Conservation (phyloP, 2,888 invertebrate genomes). For the Poecilus cupreus region DNA sequence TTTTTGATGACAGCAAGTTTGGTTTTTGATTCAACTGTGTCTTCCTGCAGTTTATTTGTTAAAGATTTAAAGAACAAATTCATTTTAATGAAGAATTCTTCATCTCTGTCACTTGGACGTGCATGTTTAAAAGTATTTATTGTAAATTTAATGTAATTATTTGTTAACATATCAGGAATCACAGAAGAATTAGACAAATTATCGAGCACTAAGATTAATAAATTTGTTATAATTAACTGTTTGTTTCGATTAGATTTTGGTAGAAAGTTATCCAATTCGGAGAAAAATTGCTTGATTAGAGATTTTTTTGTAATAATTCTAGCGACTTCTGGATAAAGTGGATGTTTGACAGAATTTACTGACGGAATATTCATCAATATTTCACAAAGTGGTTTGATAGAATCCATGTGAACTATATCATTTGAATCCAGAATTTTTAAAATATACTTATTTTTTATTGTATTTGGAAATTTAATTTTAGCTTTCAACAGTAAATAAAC, state of each 20-base stretch:
- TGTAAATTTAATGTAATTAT: conserved; percentile 80
- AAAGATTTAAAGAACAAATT: conserved; percentile 75
- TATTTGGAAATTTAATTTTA: conserved; percentile 72
- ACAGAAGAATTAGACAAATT: conserved; percentile 73
- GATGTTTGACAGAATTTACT: conserved; percentile 77
- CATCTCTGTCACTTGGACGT: conserved; percentile 76
- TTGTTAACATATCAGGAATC: conserved; percentile 78
- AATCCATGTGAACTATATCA: conserved; percentile 77
- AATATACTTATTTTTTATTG: conserved; percentile 75
- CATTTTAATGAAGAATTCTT: conserved; percentile 76
- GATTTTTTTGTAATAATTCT: conserved; percentile 75
- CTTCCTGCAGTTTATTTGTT: conserved; percentile 73
- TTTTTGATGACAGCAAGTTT: conserved; percentile 79
- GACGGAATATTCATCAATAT: conserved; percentile 79
- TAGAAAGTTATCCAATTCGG: conserved; percentile 73
- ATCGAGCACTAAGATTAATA: conserved; percentile 76
- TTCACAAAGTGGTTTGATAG: conserved; percentile 75
- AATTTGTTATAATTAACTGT: conserved; percentile 77
- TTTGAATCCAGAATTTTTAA: conserved; percentile 76
- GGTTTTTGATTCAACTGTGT: conserved; percentile 73
- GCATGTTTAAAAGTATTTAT: conserved; percentile 79
- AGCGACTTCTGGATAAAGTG: conserved; percentile 79
- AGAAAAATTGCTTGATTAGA: conserved; percentile 76
- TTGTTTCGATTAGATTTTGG: conserved; percentile 76
- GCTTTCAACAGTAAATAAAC: conserved; percentile 77